phyloP scores from a whole-genome alignment of 1,140 invertebrate species.

The Papilio dardanus region DNA sequence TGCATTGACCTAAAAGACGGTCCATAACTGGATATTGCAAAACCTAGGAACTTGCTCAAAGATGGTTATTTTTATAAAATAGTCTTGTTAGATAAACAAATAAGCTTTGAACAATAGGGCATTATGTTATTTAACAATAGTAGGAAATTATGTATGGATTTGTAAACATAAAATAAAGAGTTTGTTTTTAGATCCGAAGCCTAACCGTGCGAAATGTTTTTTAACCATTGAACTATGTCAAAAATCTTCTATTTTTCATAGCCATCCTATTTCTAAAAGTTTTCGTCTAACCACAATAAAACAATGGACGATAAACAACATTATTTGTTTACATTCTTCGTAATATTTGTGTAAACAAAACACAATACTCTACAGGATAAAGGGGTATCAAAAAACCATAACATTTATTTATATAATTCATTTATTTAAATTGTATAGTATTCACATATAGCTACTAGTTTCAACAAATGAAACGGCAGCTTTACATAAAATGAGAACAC shows the following conservation, averaged over 20 bases:
- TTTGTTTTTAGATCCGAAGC: no score
- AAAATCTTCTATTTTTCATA: no score
- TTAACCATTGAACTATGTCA: no score
- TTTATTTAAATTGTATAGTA: conserved; percentile 82
- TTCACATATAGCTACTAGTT: conserved; percentile 79
- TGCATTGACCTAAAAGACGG: not conserved
- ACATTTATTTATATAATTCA: conserved; percentile 78
- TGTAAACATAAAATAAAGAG: no score
- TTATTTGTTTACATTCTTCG: not conserved
- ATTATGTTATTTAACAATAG: not conserved
- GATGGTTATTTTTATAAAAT: not conserved
- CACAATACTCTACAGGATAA: not conserved
- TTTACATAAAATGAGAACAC: conserved; percentile 80
- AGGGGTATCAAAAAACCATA: not conserved
- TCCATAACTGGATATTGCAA: not conserved
- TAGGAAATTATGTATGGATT: not conserved
- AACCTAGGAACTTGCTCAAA: not conserved
- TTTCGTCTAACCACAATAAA: not conserved
- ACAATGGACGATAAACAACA: not conserved
- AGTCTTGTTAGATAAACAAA: not conserved
- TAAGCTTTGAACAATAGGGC: not conserved
- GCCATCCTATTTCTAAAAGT: not conserved
- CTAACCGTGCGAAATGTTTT: no score
- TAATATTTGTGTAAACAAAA: no score
- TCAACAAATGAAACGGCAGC: conserved; percentile 76